Conservation (phyloP, 2,113 vertebrate genomes). For the Henicopernis longicauda region DNA sequence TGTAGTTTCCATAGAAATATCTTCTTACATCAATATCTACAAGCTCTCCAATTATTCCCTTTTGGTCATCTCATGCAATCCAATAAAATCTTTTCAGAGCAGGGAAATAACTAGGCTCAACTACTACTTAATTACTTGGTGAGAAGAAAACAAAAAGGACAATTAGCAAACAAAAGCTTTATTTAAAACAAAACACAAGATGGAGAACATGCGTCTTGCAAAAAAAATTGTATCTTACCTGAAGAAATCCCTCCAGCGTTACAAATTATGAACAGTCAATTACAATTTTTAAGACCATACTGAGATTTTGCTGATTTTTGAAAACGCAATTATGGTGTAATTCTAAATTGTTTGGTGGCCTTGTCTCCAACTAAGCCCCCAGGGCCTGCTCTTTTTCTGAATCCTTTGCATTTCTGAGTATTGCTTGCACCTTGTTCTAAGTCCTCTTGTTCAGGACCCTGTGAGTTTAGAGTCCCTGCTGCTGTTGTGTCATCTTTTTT, state of each 20-base stretch:
- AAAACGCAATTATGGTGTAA: background rate
- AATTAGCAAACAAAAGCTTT: slow-evolving; percentile 7
- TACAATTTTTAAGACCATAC: background rate
- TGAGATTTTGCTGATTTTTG: background rate
- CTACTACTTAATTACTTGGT: background rate
- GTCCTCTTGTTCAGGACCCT: background rate
- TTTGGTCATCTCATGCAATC: background rate
- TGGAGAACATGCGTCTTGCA: background rate
- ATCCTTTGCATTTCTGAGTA: background rate
- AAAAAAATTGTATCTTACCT: background rate
- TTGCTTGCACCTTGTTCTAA: background rate
- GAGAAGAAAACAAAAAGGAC: background rate
- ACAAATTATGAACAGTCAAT: background rate
- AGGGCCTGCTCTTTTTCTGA: background rate
- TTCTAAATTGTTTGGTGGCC: background rate
- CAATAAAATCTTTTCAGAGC: background rate
- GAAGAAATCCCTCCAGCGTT: background rate
- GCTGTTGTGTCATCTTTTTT: background rate
- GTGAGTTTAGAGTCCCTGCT: background rate
- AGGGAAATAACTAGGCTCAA: background rate
- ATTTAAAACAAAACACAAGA: background rate
- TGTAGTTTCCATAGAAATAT: slow-evolving; percentile 47
- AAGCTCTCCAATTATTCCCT: background rate
- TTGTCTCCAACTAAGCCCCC: background rate
- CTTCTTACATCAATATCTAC: background rate